Evolutionary conservation across 2,797 vertebrate species (phyloP), one percentile per base, ranked within the genome.

Genomic region (Argya squamiceps): DNA sequence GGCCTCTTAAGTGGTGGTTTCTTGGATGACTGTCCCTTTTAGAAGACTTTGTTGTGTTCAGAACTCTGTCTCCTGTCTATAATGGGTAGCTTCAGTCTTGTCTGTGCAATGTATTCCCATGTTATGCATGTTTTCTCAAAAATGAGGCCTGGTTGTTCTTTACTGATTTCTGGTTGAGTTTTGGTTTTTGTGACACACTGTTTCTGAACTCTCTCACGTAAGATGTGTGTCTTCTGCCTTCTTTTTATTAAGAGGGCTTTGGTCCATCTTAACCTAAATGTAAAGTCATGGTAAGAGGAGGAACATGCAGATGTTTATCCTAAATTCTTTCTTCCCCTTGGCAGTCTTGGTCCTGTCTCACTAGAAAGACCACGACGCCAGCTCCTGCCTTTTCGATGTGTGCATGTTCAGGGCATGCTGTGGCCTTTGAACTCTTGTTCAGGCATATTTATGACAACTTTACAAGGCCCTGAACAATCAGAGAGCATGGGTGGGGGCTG

Each of bases 391-490:
- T 93, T 82, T 76, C 41, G 41, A 82, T 93, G 41, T 44, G 27
- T 93, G 80, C 59, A 15, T 50, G 85, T 95, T 88, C 88, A 87
- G 78, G 75, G 65, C 81, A 60, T 50, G 69, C 62, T 80, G 76
- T 17, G 9, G 92, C 93, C 91, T 94, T 95, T 96, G 92, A 85
- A 80, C 84, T 94, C 87, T 68, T 82, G 52, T 80, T 95, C 83
- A 89, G 89, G 53, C 32, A 0, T 93, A 93, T 93, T 95, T 89
- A 96, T 79, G 89, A 89, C 93, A 97, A 96, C 82, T 96, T 93
- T 93, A 85, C 94, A 85, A 88, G 84, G 49, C 52, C 34, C 43
- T 6, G 9, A 94, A 96, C 91, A 96, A 94, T 93, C 7, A 5
- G 78, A 82, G 89, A 87, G 88, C 4, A 26, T 73, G 85, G 92